Base-by-base conservation (phyloP, 2,888 invertebrate species). In the Cheilosia scutellata region DNA sequence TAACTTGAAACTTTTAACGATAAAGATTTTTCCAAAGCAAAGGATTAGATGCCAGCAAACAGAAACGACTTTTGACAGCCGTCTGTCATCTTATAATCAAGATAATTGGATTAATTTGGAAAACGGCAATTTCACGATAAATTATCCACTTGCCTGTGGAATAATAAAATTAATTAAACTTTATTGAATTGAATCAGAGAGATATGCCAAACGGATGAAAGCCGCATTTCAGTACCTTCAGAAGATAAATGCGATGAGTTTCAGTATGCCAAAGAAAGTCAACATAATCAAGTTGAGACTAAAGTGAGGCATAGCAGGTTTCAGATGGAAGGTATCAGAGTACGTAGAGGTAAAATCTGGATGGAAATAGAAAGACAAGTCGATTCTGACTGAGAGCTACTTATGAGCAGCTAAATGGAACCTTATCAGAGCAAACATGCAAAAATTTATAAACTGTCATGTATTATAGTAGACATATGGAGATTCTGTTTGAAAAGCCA, bases 71-170 rank as follows among this genome's bases (percentile, higher is more conserved):
- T 80, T 42, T 60, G 84, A 80, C 76, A 86, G 71, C 75, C 79
- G 80, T 86, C 84, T 76, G 84, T 76, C 80, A 66, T 72, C 77
- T 77, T 60, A 77, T 82, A 82, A 77, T 82, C 82, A 77, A 60
- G 71, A 80, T 86, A 76, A 86, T 86, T 86, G 76, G 71, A 86
- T 86, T 86, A 79, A 80, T 80, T 86, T 80, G 27, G 49, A 72
- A 47, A 71, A 80, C 71, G 55, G 40, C 84, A 86, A 80, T 80
- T 86, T 80, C 62, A 80, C 76, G 84, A 80, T 71, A 80, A 76
- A 80, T 80, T 86, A 76, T 80, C 71, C 84, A 76, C 71, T 86
- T 71, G 63, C 16, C 58, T 57, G 51, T 65, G 44, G 65, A 80
- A 76, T 76, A 80, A 55, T 75, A 55, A 71, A 80, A 80, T 79